A percentile compares a stretch with the other conserved stretches of the same genome.
phyloP scores from a whole-genome alignment of 2,888 invertebrate genomes.

The Athalia circularis region DNA sequence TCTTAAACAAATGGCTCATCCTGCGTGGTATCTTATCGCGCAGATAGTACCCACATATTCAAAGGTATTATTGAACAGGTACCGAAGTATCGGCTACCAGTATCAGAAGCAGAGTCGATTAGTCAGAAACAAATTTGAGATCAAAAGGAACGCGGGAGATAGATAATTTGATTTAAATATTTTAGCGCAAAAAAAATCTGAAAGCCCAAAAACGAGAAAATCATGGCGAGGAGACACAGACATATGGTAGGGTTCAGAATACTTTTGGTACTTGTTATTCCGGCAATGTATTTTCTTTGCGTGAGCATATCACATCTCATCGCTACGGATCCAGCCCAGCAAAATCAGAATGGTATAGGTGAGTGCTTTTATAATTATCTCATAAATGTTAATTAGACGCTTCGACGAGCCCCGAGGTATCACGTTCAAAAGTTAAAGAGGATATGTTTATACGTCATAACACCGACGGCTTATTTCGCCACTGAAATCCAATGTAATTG shows the following conservation, averaged over 20 bases:
- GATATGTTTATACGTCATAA: constrained; percentile 6
- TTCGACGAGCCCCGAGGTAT: constrained; percentile 24
- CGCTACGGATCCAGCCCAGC: constrained; percentile 49
- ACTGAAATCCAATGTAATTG: too few relatives aligned
- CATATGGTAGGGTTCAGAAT: constrained; percentile 65
- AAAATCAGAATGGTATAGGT: constrained; percentile 30
- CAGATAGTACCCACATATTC: constrained; percentile 42
- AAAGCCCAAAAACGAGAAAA: too few relatives aligned
- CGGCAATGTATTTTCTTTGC: constrained; percentile 64
- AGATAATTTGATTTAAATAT: not conserved
- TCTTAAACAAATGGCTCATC: constrained; percentile 34
- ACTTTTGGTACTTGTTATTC: constrained; percentile 64
- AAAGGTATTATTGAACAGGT: constrained; percentile 44
- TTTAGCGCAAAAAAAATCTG: not conserved
- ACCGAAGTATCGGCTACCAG: constrained; percentile 38
- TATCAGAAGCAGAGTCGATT: constrained; percentile 40
- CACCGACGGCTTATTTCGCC: not conserved
- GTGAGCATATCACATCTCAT: constrained; percentile 58
- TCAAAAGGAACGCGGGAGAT: not conserved
- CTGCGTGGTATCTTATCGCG: constrained; percentile 44
- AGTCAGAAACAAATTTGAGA: not conserved
- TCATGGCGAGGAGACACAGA: constrained; percentile 64
- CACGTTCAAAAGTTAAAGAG: constrained; percentile 41
- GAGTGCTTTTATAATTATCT: constrained; percentile 30
- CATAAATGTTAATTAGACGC: constrained; percentile 34